Conservation (phyloP, 2,797 vertebrate species). For the Trichosurus vulpecula region DNA sequence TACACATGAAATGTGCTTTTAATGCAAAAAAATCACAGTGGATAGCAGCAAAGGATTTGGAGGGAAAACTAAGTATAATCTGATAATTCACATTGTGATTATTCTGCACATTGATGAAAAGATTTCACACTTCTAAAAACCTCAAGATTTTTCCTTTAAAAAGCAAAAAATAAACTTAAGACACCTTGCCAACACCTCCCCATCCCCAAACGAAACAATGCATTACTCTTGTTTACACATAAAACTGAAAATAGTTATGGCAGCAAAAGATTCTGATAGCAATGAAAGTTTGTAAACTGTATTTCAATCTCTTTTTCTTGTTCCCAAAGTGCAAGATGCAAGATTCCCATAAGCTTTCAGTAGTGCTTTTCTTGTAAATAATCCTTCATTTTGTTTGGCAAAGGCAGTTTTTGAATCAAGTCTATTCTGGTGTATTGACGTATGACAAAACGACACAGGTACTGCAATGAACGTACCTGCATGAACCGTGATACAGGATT, state of each 20-base stretch:
- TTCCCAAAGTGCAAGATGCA: slow-evolving; percentile 97
- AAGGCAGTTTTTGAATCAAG: slow-evolving; percentile 99
- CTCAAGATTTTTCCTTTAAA: slow-evolving; percentile 81
- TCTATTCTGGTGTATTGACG: slow-evolving; percentile 99
- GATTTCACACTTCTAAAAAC: slow-evolving; percentile 83
- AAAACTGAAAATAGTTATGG: slow-evolving; percentile 89
- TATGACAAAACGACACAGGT: slow-evolving; percentile 98
- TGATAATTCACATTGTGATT: slow-evolving; percentile 88
- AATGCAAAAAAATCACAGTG: slow-evolving; percentile 91
- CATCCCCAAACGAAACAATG: slow-evolving; percentile 74
- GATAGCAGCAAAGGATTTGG: slow-evolving; percentile 88
- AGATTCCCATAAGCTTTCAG: slow-evolving; percentile 91
- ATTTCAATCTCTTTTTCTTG: slow-evolving; percentile 88
- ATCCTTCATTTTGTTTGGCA: slow-evolving; percentile 99
- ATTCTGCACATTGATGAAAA: slow-evolving; percentile 86
- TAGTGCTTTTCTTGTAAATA: slow-evolving; percentile 99
- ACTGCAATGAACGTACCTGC: slow-evolving; percentile 99
- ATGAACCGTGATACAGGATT: slow-evolving; percentile 98
- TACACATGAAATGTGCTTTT: slow-evolving; percentile 89
- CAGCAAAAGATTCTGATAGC: slow-evolving; percentile 88
- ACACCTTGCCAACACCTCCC: slow-evolving; percentile 55
- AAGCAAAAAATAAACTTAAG: slow-evolving; percentile 74
- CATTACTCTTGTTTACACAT: slow-evolving; percentile 78
- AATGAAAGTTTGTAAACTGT: slow-evolving; percentile 94
- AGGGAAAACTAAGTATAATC: slow-evolving; percentile 80